Evolutionary conservation across 1,140 invertebrate species (phyloP).

Genomic region (Zaprionus ornatus): DNA sequence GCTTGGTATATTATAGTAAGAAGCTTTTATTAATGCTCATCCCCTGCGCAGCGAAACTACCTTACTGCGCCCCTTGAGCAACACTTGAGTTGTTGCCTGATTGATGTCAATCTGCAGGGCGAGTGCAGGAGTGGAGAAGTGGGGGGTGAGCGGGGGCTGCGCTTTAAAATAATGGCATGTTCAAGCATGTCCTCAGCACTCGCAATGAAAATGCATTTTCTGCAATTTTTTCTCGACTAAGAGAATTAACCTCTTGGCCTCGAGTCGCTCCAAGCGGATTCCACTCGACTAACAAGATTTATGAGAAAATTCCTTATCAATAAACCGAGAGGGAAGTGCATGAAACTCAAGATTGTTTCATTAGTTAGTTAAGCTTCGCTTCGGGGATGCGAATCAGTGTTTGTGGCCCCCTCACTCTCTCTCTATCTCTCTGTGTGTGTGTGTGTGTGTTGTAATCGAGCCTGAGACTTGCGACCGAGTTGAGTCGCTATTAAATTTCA

Average conservation of each 20-base stretch:
- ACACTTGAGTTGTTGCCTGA: background rate
- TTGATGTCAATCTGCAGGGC: background rate
- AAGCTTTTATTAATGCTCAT: too few relatives aligned
- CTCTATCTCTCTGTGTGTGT: background rate
- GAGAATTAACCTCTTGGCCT: conserved; percentile 5
- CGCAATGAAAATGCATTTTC: conserved; percentile 3
- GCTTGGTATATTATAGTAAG: too few relatives aligned
- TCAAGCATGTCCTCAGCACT: background rate
- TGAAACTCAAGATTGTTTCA: conserved; percentile 16
- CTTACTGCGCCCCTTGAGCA: background rate
- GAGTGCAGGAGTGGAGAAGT: background rate
- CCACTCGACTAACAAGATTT: conserved; percentile 10
- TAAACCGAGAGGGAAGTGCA: background rate
- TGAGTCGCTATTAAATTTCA: conserved; percentile 9
- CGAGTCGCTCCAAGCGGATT: background rate
- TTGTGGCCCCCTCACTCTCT: too few relatives aligned
- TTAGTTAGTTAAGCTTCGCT: conserved; percentile 13
- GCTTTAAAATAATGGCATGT: conserved; percentile 2
- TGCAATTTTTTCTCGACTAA: background rate
- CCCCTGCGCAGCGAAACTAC: too few relatives aligned
- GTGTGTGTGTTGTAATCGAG: background rate
- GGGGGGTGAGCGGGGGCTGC: background rate
- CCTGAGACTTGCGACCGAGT: background rate
- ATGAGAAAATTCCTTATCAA: conserved; percentile 9
- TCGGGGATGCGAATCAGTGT: background rate